A percentile compares a stretch with the other conserved stretches of the same genome.
phyloP scores from a whole-genome alignment of 1,140 invertebrate genomes.

The Harpegnathos saltator region DNA sequence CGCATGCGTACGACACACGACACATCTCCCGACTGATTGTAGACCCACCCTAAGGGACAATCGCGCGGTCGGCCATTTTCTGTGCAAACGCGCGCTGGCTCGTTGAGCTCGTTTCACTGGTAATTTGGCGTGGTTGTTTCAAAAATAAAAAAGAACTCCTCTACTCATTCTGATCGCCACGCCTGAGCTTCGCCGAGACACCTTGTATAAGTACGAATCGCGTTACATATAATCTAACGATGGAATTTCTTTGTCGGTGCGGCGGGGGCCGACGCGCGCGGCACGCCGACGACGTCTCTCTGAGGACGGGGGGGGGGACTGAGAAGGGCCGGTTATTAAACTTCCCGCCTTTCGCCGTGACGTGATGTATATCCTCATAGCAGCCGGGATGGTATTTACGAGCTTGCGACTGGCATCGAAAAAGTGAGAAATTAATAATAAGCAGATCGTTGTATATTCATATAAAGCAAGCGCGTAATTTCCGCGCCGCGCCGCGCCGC shows the following conservation, averaged over 20 bases:
- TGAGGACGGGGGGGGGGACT: constrained; percentile 36
- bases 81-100: too few species aligned
- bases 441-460: constrained; percentile 29
- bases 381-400: constrained; percentile 18
- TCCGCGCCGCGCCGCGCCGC: background rate
- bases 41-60: too few species aligned
- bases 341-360: constrained; percentile 71
- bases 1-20: too few species aligned
- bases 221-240: constrained; percentile 79
- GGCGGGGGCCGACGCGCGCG: constrained; percentile 19
- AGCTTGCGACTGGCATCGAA: constrained; percentile 15
- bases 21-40: too few species aligned
- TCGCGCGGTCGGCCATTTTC: too few species aligned
- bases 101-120: too few species aligned
- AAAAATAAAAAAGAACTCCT: too few species aligned
- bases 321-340: constrained; percentile 79
- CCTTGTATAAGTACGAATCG: constrained; percentile 30
- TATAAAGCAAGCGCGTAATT: constrained; percentile 20
- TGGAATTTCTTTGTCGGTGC: constrained; percentile 82
- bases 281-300: constrained; percentile 16
- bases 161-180: too few species aligned
- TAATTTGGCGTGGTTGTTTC: too few species aligned
- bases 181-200: too few species aligned
- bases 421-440: constrained; percentile 57
- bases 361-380: constrained; percentile 28